Conservation (phyloP, 1,140 invertebrate genomes). For the Fopius arisanus region DNA sequence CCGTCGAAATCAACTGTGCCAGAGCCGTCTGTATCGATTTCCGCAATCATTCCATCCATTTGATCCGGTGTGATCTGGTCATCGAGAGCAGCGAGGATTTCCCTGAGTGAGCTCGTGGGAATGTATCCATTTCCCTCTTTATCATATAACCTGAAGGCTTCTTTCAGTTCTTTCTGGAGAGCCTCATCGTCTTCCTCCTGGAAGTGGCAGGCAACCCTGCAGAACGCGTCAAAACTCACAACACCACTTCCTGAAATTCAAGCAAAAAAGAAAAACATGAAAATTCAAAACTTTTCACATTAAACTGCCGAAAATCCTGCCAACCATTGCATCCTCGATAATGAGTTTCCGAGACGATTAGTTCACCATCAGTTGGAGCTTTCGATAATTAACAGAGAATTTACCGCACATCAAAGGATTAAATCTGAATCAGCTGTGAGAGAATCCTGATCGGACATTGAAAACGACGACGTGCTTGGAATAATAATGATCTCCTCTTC, state of each 20-base stretch:
- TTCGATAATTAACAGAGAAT: background rate
- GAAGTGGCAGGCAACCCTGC: slow-evolving; percentile 74
- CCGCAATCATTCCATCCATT: slow-evolving; percentile 84
- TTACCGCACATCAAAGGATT: slow-evolving; percentile 22
- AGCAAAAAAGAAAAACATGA: background rate
- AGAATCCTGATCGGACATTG: slow-evolving; percentile 26
- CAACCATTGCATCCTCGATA: slow-evolving; percentile 20
- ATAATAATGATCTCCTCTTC: slow-evolving; percentile 36
- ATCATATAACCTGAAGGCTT: slow-evolving; percentile 78
- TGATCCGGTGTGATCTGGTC: slow-evolving; percentile 83
- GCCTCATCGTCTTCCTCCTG: slow-evolving; percentile 81
- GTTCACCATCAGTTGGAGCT: background rate
- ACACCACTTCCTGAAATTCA: slow-evolving; percentile 69
- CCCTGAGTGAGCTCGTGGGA: slow-evolving; percentile 79
- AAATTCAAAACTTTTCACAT: background rate
- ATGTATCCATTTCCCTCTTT: slow-evolving; percentile 85
- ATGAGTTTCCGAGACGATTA: slow-evolving; percentile 8
- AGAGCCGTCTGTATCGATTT: slow-evolving; percentile 82
- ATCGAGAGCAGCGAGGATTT: slow-evolving; percentile 80
- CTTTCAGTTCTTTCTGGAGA: slow-evolving; percentile 78
- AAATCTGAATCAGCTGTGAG: slow-evolving; percentile 37
- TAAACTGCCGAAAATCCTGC: background rate
- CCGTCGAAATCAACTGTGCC: slow-evolving; percentile 88
- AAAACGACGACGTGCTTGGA: slow-evolving; percentile 33
- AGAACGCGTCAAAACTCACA: slow-evolving; percentile 75